phyloP scores from a whole-genome alignment of 2,888 invertebrate species.

The Cosmia trapezina region DNA sequence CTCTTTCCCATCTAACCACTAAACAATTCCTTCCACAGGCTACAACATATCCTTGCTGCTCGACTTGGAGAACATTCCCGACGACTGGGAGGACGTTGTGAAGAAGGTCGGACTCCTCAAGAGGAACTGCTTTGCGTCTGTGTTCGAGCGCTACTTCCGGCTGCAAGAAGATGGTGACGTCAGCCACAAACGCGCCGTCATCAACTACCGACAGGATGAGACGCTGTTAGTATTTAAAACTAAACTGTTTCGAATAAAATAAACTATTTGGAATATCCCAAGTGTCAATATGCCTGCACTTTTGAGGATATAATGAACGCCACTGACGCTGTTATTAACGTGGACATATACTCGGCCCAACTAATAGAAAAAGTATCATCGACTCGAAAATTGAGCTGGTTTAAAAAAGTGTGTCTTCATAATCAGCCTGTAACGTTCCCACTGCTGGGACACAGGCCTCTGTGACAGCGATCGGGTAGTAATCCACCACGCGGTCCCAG shows the following conservation, averaged over 20 bases:
- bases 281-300: background rate
- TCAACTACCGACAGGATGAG: conserved; percentile 99
- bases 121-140: conserved; percentile 99
- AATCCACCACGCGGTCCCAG: too few species aligned
- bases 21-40: conserved; percentile 88
- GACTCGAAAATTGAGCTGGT: background rate
- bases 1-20: background rate
- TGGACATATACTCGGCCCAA: background rate
- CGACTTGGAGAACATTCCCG: conserved; percentile 97
- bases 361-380: background rate
- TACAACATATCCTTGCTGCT: conserved; percentile 98
- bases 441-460: background rate
- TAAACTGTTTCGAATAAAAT: background rate
- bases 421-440: background rate
- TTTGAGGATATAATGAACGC: background rate
- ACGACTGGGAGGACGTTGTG: conserved; percentile 96
- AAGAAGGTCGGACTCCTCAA: conserved; percentile 98
- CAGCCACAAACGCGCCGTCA: conserved; percentile 98
- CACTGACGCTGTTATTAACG: background rate
- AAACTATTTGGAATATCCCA: background rate
- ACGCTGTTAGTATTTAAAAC: conserved; percentile 94
- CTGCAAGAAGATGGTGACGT: conserved; percentile 98
- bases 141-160: conserved; percentile 99
- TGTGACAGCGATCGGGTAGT: too few species aligned
- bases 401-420: background rate